Evolutionary conservation across 2,113 vertebrate genomes (phyloP).

Genomic region (Halcyon senegalensis): DNA sequence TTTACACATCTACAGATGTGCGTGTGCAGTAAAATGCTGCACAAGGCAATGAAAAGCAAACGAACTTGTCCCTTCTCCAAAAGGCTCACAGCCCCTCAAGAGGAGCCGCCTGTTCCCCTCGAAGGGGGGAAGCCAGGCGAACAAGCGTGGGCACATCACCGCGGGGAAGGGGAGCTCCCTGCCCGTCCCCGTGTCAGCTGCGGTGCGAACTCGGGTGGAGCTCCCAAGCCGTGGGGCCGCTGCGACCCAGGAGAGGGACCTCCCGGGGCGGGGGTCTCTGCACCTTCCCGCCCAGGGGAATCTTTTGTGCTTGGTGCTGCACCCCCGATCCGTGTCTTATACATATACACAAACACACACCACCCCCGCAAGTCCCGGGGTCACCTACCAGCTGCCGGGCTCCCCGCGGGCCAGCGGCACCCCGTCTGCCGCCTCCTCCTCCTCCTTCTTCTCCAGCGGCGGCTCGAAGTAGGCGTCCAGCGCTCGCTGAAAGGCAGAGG

Average conservation of each 20-base stretch:
- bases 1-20: neutral
- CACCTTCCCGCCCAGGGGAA: too few species aligned
- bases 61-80: accelerated
- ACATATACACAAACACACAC: neutral
- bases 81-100: neutral
- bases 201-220: accelerated
- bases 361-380: neutral
- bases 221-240: accelerated
- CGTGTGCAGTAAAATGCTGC: neutral
- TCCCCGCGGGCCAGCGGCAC: neutral
- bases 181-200: accelerated
- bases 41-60: neutral
- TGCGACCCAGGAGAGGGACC: too few species aligned
- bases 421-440: neutral
- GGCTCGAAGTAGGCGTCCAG: constrained; percentile 76
- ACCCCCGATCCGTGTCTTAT: neutral
- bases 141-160: accelerated
- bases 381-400: constrained; percentile 43
- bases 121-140: neutral
- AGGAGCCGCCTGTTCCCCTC: neutral
- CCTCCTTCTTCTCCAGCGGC: neutral
- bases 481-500: constrained; percentile 73
- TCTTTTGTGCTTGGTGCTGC: too few species aligned
- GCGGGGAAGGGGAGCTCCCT: accelerated
- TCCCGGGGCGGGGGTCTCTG: too few species aligned